Evolutionary conservation across 2,888 invertebrate genomes (phyloP).

Genomic region (Oscheius myriophilus): DNA sequence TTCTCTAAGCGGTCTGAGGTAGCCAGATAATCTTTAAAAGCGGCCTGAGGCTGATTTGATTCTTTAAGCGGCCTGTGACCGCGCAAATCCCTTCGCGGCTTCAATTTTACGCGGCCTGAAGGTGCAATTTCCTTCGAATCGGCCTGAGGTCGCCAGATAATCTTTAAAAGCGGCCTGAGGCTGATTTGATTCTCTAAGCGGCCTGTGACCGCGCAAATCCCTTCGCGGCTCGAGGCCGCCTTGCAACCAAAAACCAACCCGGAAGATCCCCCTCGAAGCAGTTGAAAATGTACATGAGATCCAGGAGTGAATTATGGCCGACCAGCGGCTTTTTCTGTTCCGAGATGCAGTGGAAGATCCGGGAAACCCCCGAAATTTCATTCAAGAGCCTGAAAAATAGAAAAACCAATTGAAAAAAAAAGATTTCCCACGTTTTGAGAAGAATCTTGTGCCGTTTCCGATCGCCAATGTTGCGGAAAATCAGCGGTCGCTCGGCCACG

Average conservation of each 20-base stretch:
- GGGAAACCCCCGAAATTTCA: slow-evolving; percentile 29
- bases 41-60: too few relatives aligned
- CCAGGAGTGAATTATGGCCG: slow-evolving; percentile 40
- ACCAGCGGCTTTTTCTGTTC: slow-evolving; percentile 29
- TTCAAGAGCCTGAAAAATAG: slow-evolving; percentile 33
- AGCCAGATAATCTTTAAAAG: too few relatives aligned
- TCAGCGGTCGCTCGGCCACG: slow-evolving; percentile 14
- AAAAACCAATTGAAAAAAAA: too few relatives aligned
- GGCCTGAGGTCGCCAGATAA: too few relatives aligned
- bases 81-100: too few relatives aligned
- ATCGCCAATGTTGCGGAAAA: slow-evolving; percentile 14
- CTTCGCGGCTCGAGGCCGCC: neutral
- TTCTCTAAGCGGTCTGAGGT: too few relatives aligned
- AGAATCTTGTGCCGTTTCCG: slow-evolving; percentile 11
- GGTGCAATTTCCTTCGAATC: too few relatives aligned
- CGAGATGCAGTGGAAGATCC: slow-evolving; percentile 13
- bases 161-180: too few relatives aligned
- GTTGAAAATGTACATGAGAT: slow-evolving; percentile 37
- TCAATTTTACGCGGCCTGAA: too few relatives aligned
- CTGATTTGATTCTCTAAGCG: too few relatives aligned
- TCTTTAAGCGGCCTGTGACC: too few relatives aligned
- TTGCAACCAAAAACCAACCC: slow-evolving; percentile 22
- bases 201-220: too few relatives aligned
- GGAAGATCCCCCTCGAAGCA: slow-evolving; percentile 40
- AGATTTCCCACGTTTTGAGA: slow-evolving; percentile 11